Evolutionary conservation across 2,113 vertebrate species (phyloP).

Genomic region (Lates calcarifer): DNA sequence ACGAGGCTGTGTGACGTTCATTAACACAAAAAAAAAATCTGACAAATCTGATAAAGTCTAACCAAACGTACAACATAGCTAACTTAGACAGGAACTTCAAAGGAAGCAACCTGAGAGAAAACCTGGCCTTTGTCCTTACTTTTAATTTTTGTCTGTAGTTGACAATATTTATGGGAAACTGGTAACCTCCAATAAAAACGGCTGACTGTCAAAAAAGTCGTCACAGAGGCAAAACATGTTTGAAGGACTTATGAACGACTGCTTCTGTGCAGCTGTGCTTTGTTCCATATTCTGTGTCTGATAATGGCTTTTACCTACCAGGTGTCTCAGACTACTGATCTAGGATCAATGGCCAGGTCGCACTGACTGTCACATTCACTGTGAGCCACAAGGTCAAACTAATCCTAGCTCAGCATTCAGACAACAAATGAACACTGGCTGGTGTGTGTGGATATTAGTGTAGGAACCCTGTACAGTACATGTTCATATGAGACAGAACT

Average conservation of each 20-base stretch:
- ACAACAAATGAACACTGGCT: constrained; percentile 35
- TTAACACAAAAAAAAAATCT: not conserved
- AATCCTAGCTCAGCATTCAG: constrained; percentile 59
- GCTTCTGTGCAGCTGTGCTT: constrained; percentile 52
- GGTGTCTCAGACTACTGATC: constrained; percentile 54
- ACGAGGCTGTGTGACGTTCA: not conserved
- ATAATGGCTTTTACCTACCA: constrained; percentile 10
- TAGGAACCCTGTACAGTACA: not conserved
- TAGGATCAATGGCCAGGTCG: constrained; percentile 41
- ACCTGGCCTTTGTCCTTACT: not conserved
- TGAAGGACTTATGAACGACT: constrained; percentile 16
- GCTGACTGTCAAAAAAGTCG: constrained; percentile 23
- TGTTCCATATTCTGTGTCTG: constrained; percentile 14
- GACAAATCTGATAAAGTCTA: too few species aligned
- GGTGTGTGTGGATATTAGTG: constrained; percentile 23
- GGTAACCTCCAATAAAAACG: not conserved
- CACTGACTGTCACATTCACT: constrained; percentile 4
- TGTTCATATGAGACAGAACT: constrained; percentile 5
- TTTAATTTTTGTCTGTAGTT: not conserved
- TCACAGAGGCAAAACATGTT: not conserved
- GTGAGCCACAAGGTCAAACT: constrained; percentile 22
- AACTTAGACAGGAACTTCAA: not conserved
- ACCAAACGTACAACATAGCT: not conserved
- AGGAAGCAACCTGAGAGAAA: not conserved
- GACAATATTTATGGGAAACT: not conserved